Conservation (phyloP, 2,797 vertebrate species). For the Anniella stebbinsi region DNA sequence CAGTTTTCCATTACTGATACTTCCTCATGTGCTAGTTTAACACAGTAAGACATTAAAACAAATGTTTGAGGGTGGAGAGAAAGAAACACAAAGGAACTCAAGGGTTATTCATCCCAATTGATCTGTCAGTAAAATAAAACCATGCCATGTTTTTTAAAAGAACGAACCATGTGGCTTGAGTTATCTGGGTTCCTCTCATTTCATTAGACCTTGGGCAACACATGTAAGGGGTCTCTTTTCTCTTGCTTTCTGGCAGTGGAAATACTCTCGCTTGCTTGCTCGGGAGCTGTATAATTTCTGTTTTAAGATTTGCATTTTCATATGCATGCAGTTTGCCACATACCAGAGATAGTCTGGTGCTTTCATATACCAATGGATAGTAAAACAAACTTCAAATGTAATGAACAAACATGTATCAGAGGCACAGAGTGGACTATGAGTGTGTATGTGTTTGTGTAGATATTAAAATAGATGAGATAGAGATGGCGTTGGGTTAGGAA, state of each 20-base stretch:
- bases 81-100: background rate
- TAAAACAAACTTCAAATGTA: background rate
- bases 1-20: background rate
- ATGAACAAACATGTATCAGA: background rate
- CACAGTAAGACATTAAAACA: background rate
- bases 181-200: constrained; percentile 1
- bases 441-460: background rate
- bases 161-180: background rate
- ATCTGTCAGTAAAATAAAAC: background rate
- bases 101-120: background rate
- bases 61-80: fast-evolving
- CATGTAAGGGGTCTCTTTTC: background rate
- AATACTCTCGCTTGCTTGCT: background rate
- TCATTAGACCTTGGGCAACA: background rate
- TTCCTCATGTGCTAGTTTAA: background rate
- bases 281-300: background rate
- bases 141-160: fast-evolving
- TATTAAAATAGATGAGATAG: too few species aligned
- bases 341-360: background rate
- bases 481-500: too few species aligned
- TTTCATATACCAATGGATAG: background rate
- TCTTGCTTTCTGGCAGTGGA: background rate
- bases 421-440: background rate
- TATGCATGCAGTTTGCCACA: background rate
- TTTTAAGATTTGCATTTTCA: background rate